Conservation (phyloP, 1,140 invertebrate species). For the Bradysia coprophila region DNA sequence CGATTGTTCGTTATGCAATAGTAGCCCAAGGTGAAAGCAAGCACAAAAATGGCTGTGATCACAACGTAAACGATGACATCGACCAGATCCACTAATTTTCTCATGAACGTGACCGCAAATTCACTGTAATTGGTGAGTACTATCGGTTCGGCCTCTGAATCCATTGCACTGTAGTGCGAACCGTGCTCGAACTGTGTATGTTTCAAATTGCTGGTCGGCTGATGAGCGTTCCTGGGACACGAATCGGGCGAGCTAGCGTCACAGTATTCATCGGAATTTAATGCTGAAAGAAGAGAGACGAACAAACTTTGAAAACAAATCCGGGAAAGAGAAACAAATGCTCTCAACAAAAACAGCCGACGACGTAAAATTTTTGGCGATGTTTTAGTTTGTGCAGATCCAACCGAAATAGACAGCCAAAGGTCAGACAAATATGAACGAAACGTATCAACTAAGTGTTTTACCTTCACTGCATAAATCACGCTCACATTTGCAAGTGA, state of each 20-base stretch:
- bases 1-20: constrained; percentile 55
- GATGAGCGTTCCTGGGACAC: no score
- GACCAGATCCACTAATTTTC: constrained; percentile 14
- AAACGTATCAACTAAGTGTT: neutral
- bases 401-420: neutral
- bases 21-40: constrained; percentile 55
- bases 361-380: neutral
- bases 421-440: neutral
- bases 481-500: no score
- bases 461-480: no score
- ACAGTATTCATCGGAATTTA: neutral
- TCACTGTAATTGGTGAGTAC: neutral
- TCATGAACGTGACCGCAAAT: neutral
- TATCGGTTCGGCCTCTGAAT: neutral
- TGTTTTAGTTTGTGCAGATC: neutral
- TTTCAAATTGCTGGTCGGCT: no score
- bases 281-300: no score
- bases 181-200: neutral
- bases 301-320: no score
- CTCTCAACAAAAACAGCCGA: neutral
- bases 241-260: neutral
- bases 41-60: constrained; percentile 43
- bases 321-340: neutral
- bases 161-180: neutral
- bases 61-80: constrained; percentile 27